Conservation (phyloP, 2,888 invertebrate genomes). For the Xanthostigma xanthostigma region DNA sequence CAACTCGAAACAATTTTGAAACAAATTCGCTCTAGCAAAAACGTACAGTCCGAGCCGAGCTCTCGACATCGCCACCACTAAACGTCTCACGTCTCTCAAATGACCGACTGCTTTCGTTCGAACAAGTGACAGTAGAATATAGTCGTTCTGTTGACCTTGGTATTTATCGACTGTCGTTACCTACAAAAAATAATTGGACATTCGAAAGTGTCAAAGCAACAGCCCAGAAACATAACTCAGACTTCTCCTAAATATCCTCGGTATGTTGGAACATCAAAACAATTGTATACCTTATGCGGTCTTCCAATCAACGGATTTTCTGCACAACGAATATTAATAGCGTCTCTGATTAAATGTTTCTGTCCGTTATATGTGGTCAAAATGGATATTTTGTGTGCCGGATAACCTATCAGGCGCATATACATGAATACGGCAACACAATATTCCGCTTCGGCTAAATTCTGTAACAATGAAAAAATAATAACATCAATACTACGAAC, state of each 20-base stretch:
- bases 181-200: constrained; percentile 22
- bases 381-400: constrained; percentile 91
- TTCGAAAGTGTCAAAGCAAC: no score
- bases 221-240: no score
- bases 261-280: no score
- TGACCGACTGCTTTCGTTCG: constrained; percentile 96
- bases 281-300: constrained; percentile 75
- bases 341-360: constrained; percentile 92
- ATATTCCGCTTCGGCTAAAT: constrained; percentile 83
- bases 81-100: constrained; percentile 85
- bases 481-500: constrained; percentile 5
- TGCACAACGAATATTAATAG: constrained; percentile 84
- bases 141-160: constrained; percentile 99
- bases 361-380: constrained; percentile 99
- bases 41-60: constrained; percentile 93
- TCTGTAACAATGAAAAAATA: constrained; percentile 33
- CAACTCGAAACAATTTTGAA: constrained; percentile 93
- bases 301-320: constrained; percentile 88
- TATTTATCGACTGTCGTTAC: constrained; percentile 97
- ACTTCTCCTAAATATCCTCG: no score
- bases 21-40: constrained; percentile 83
- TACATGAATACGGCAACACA: constrained; percentile 96
- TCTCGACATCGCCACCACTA: constrained; percentile 96
- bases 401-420: constrained; percentile 93
- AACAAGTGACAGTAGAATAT: constrained; percentile 89